A percentile compares a stretch with the other conserved stretches of the same genome.
phyloP scores from a whole-genome alignment of 1,140 invertebrate genomes.

The Trissolcus basalis region DNA sequence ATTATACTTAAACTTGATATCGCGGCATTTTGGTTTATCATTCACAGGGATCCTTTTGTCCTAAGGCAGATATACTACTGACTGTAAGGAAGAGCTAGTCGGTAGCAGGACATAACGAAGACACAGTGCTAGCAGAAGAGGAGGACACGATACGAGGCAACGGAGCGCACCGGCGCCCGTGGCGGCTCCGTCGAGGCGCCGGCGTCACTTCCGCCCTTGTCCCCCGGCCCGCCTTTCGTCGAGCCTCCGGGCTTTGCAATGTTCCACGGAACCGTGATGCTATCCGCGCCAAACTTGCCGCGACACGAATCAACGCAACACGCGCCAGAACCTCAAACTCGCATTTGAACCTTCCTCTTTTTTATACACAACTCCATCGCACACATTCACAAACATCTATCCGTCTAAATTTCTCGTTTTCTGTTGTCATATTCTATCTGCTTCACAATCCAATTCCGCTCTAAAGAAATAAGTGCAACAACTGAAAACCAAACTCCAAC shows the following conservation, averaged over 20 bases:
- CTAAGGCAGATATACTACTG: constrained; percentile 61
- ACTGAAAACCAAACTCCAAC: constrained; percentile 65
- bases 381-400: constrained; percentile 10
- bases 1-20: constrained; percentile 54
- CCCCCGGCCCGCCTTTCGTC: constrained; percentile 50
- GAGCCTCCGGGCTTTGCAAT: constrained; percentile 51
- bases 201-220: constrained; percentile 74
- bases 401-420: constrained; percentile 30
- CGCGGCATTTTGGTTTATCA: constrained; percentile 43
- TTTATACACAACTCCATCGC: constrained; percentile 4
- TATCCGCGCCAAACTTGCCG: constrained; percentile 56
- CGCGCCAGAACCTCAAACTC: constrained; percentile 65
- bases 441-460: constrained; percentile 30
- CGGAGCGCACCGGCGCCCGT: constrained; percentile 74
- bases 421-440: constrained; percentile 16
- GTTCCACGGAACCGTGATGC: constrained; percentile 60
- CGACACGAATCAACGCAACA: constrained; percentile 49
- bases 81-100: constrained; percentile 64
- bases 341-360: constrained; percentile 34
- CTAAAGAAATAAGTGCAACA: constrained; percentile 70
- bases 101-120: constrained; percentile 73
- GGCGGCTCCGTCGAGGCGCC: constrained; percentile 75
- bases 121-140: constrained; percentile 67
- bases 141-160: constrained; percentile 69
- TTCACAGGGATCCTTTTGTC: constrained; percentile 46